phyloP scores from a whole-genome alignment of 2,888 invertebrate species.

The Acanthosepion lycidas region DNA sequence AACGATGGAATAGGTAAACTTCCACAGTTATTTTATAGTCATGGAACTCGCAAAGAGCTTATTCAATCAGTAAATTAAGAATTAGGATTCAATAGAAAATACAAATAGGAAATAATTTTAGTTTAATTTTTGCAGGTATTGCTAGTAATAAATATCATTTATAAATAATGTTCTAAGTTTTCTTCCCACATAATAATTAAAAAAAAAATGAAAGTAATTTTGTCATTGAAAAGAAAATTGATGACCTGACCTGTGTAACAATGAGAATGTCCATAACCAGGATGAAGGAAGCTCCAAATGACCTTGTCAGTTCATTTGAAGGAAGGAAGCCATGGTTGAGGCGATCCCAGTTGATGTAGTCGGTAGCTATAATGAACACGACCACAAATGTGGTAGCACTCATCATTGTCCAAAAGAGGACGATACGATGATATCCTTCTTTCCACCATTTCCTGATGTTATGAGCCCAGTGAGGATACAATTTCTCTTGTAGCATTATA shows the following conservation, averaged over 20 bases:
- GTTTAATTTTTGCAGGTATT: too few species aligned
- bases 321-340: constrained; percentile 76
- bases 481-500: constrained; percentile 77
- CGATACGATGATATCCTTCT: constrained; percentile 75
- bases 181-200: too few species aligned
- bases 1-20: too few species aligned
- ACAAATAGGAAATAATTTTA: too few species aligned
- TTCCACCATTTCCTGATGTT: constrained; percentile 73
- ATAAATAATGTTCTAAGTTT: too few species aligned
- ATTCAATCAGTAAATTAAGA: too few species aligned
- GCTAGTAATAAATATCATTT: too few species aligned
- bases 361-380: constrained; percentile 76
- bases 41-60: too few species aligned
- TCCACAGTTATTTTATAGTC: too few species aligned
- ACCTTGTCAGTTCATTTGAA: constrained; percentile 77
- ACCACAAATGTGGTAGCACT: constrained; percentile 74
- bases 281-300: constrained; percentile 77
- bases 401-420: constrained; percentile 77
- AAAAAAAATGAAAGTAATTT: background rate
- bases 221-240: background rate
- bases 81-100: too few species aligned
- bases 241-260: constrained; percentile 75
- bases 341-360: constrained; percentile 77
- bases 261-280: constrained; percentile 77
- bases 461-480: constrained; percentile 77